Conservation (phyloP, 1,140 invertebrate genomes). For the Solen grandis region DNA sequence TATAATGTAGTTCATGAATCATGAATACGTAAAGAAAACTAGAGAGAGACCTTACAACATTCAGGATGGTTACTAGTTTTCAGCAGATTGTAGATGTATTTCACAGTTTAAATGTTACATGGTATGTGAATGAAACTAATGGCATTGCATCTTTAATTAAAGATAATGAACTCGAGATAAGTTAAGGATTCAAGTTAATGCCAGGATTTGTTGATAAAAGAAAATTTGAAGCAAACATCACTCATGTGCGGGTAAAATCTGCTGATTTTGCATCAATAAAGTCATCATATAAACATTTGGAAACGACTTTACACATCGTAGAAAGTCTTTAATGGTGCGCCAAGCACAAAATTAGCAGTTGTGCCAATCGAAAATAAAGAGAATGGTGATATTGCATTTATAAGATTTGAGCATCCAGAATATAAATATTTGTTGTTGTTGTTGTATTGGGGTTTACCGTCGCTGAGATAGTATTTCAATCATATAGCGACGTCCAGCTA, state of each 20-base stretch:
- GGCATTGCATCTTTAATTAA: too few species aligned
- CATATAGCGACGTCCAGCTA: too few species aligned
- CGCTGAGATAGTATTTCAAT: too few species aligned
- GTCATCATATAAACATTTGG: slow-evolving; percentile 22
- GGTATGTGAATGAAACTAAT: too few species aligned
- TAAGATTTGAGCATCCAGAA: too few species aligned
- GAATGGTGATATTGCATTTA: too few species aligned
- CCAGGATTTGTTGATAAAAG: too few species aligned
- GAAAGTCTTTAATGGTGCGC: slow-evolving; percentile 2
- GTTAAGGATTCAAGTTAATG: background rate
- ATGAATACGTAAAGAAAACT: background rate
- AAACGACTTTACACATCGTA: slow-evolving; percentile 15
- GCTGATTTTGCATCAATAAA: slow-evolving; percentile 16
- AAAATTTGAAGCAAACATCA: too few species aligned
- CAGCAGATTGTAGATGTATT: slow-evolving; percentile 19
- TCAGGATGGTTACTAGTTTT: slow-evolving; percentile 12
- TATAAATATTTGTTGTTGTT: too few species aligned
- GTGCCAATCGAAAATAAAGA: too few species aligned
- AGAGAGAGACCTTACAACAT: slow-evolving; percentile 4
- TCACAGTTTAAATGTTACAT: slow-evolving; percentile 8
- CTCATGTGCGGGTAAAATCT: background rate
- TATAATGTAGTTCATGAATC: slow-evolving; percentile 32
- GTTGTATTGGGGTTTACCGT: too few species aligned
- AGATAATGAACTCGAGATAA: slow-evolving; percentile 6
- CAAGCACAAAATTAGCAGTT: too few species aligned